These are phyloP conservation scores for Shargacucullia verbasci DNA, from an alignment of 2,888 invertebrate species.

Conservation along the genomic window DNA sequence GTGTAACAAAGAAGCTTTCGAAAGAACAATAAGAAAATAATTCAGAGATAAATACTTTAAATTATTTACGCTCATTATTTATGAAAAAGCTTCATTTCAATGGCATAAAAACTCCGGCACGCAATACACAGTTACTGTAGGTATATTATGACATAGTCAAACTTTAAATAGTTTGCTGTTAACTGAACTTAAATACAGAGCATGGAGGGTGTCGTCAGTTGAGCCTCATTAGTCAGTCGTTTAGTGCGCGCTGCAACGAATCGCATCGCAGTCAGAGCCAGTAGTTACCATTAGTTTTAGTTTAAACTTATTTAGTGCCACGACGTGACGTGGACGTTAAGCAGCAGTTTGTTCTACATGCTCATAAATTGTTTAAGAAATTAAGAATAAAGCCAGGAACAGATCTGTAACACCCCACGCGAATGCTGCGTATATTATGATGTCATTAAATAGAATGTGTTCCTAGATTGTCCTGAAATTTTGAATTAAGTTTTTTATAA, in stretches of 20 bases:
- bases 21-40: too few relatives aligned
- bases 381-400: neutral
- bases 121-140: too few relatives aligned
- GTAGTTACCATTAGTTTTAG: constrained; percentile 57
- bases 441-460: too few relatives aligned
- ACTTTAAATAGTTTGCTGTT: neutral
- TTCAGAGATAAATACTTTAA: too few relatives aligned
- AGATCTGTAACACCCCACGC: neutral
- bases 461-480: neutral
- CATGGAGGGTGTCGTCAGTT: neutral
- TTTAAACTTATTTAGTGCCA: constrained; percentile 35
- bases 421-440: too few relatives aligned
- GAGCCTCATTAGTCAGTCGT: neutral
- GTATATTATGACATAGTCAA: too few relatives aligned
- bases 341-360: constrained; percentile 18
- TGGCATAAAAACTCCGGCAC: too few relatives aligned
- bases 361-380: constrained; percentile 8
- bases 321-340: constrained; percentile 7
- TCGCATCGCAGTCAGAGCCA: constrained; percentile 38
- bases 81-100: too few relatives aligned
- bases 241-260: constrained; percentile 17
- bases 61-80: too few relatives aligned
- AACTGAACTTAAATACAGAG: neutral
- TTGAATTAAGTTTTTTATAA: too few relatives aligned
- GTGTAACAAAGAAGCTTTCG: too few relatives aligned